Evolutionary conservation across 92 coral and sea anemone genomes (phyloP).

Genomic region (Galaxea fascicularis): DNA sequence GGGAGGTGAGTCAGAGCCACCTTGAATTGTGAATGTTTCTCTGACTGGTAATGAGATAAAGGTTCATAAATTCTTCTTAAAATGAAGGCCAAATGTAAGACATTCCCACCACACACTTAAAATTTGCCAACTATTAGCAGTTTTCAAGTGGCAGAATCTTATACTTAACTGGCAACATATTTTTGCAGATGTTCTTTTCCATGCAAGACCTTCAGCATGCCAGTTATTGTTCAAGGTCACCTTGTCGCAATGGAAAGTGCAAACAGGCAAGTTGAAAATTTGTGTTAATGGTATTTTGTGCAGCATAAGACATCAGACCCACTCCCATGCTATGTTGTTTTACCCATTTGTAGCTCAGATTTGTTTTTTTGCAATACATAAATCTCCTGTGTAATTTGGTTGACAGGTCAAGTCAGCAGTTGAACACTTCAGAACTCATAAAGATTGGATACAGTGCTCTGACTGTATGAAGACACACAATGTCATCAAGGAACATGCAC

Average conservation of each 20-base stretch:
- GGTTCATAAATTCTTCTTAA: too few relatives aligned
- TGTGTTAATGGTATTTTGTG: background rate
- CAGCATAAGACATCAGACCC: background rate
- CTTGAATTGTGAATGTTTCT: too few relatives aligned
- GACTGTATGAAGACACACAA: constrained; percentile 4
- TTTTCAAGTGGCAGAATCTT: background rate
- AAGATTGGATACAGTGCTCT: constrained; percentile 14
- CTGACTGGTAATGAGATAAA: too few relatives aligned
- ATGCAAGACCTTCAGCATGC: constrained; percentile 65
- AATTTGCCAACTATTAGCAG: background rate
- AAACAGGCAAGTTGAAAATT: constrained; percentile 30
- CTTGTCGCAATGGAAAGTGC: constrained; percentile 54
- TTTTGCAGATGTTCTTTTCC: constrained; percentile 17
- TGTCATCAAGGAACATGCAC: constrained; percentile 41
- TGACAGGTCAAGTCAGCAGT: constrained; percentile 37
- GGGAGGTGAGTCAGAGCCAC: too few relatives aligned
- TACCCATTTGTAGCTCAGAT: background rate
- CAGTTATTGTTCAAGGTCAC: constrained; percentile 47
- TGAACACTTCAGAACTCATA: constrained; percentile 25
- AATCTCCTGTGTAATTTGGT: background rate
- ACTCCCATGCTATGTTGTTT: background rate
- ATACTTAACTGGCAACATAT: background rate
- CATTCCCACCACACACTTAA: background rate
- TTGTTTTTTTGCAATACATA: background rate
- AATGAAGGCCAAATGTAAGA: too few relatives aligned